These are phyloP conservation scores for Eumerus sabulonum DNA, from an alignment of 2,888 invertebrate genomes.

Conservation along the genomic window DNA sequence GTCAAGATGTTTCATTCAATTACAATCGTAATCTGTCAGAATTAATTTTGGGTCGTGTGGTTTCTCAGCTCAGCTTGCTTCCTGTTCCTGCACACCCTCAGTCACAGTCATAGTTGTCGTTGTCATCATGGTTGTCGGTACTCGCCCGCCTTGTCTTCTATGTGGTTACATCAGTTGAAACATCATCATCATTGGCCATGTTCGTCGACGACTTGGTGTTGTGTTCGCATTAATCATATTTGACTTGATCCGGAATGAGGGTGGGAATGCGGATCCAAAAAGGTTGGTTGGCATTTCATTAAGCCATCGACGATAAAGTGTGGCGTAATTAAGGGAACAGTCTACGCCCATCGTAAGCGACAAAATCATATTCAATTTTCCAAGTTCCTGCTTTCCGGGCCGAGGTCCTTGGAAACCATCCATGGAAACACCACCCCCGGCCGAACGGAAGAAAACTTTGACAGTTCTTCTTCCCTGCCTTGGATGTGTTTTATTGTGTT, in stretches of 20 bases:
- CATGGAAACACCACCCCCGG: background rate
- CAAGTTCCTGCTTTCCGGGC: constrained; percentile 37
- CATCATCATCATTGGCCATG: constrained; percentile 54
- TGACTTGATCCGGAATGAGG: constrained; percentile 24
- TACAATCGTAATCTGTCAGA: constrained; percentile 68
- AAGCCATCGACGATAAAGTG: constrained; percentile 2
- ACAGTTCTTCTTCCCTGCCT: too few species aligned
- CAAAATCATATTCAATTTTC: constrained; percentile 51
- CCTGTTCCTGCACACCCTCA: background rate
- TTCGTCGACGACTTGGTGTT: constrained; percentile 48
- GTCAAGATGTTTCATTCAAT: constrained; percentile 69
- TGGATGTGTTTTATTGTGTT: too few species aligned
- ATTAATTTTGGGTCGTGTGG: constrained; percentile 62
- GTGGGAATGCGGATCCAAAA: background rate
- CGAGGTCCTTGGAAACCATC: constrained; percentile 9
- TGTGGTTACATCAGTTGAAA: constrained; percentile 37
- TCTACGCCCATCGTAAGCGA: constrained; percentile 13
- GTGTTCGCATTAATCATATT: constrained; percentile 62
- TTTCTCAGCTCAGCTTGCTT: constrained; percentile 26
- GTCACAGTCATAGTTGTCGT: background rate
- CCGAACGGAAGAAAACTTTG: too few species aligned
- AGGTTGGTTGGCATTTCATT: constrained; percentile 26
- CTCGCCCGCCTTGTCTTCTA: constrained; percentile 12
- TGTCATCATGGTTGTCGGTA: constrained; percentile 6
- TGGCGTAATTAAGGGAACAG: constrained; percentile 33